These are phyloP conservation scores for Leucoptera coffeella DNA, from an alignment of 2,888 invertebrate genomes.

Conservation along the genomic window DNA sequence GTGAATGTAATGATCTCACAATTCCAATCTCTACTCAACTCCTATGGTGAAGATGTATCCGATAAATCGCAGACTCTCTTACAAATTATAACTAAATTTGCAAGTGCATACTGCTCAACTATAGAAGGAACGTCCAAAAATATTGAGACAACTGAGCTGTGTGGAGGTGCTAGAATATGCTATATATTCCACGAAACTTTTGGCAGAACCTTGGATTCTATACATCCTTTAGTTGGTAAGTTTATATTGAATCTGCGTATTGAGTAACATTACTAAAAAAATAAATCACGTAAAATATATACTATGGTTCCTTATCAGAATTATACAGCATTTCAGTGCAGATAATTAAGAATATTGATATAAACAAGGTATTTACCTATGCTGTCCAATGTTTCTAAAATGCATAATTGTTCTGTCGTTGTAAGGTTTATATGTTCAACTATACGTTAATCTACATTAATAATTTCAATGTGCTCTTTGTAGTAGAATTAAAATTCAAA, in stretches of 20 bases:
- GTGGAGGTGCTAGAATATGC: slow-evolving; percentile 98
- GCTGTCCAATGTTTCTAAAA: too few relatives aligned
- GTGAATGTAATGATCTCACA: slow-evolving; percentile 98
- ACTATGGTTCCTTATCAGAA: too few relatives aligned
- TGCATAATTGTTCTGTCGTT: too few relatives aligned
- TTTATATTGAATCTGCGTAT: background rate
- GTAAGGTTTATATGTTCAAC: too few relatives aligned
- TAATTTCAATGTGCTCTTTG: too few relatives aligned
- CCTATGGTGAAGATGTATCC: slow-evolving; percentile 95
- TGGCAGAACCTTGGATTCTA: slow-evolving; percentile 87
- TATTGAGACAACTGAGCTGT: slow-evolving; percentile 96
- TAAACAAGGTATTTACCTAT: too few relatives aligned
- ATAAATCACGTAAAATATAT: too few relatives aligned
- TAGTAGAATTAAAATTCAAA: too few relatives aligned
- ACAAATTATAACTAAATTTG: slow-evolving; percentile 98
- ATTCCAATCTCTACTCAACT: slow-evolving; percentile 91
- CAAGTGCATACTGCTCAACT: slow-evolving; percentile 95
- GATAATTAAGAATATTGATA: too few relatives aligned
- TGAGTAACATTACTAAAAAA: background rate
- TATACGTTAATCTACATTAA: too few relatives aligned
- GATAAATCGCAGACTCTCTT: slow-evolving; percentile 94
- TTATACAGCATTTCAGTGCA: too few relatives aligned
- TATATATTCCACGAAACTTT: slow-evolving; percentile 99
- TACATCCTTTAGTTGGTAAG: slow-evolving; percentile 84
- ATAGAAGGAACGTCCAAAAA: slow-evolving; percentile 97